Conservation (phyloP, 1,140 invertebrate genomes). For the Chironomus striatipennis region DNA sequence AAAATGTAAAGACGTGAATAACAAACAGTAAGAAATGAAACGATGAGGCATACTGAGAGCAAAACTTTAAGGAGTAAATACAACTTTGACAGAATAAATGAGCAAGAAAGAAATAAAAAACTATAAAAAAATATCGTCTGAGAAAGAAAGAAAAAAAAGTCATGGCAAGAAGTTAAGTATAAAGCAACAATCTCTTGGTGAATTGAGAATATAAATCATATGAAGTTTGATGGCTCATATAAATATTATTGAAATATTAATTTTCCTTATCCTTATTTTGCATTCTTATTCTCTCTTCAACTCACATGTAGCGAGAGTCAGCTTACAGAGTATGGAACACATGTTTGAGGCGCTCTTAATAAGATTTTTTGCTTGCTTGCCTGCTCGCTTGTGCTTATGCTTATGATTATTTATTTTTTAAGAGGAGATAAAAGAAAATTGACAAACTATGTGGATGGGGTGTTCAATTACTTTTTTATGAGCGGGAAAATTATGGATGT, state of each 20-base stretch:
- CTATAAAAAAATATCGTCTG: neutral
- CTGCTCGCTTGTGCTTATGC: too few relatives aligned
- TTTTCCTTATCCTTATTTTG: slow-evolving; percentile 23
- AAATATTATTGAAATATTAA: slow-evolving; percentile 20
- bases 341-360: neutral
- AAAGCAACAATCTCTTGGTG: neutral
- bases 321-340: neutral
- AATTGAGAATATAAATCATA: slow-evolving; percentile 22
- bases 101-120: slow-evolving; percentile 9
- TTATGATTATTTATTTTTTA: too few relatives aligned
- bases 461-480: too few relatives aligned
- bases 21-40: neutral
- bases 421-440: too few relatives aligned
- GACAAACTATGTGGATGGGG: too few relatives aligned
- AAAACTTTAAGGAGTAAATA: neutral
- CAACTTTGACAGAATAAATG: slow-evolving; percentile 13
- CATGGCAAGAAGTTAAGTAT: neutral
- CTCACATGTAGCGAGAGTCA: neutral
- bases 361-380: neutral
- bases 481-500: too few relatives aligned
- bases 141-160: neutral
- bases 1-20: slow-evolving; percentile 13
- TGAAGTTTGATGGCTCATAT: slow-evolving; percentile 21
- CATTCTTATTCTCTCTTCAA: slow-evolving; percentile 17
- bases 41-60: neutral